A percentile compares a stretch with the other conserved stretches of the same genome.
These are phyloP conservation scores for Tachyglossus aculeatus DNA, from an alignment of 2,797 vertebrate species.

Conservation along the genomic window DNA sequence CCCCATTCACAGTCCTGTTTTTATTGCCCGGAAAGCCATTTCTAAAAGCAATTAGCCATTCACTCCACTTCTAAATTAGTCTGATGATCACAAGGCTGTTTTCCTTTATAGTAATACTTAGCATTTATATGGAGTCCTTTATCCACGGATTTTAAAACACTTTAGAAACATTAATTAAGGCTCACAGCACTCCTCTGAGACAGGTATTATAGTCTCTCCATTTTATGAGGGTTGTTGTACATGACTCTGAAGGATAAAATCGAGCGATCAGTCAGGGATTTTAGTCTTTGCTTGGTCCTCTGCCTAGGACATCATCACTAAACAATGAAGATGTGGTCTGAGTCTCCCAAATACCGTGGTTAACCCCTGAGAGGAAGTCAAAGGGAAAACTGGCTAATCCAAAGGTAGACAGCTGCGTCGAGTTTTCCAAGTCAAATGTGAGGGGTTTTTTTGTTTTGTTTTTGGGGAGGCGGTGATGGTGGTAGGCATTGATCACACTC, in stretches of 20 bases:
- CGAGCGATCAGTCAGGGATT: background rate
- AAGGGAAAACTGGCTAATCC: background rate
- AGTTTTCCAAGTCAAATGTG: background rate
- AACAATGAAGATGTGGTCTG: background rate
- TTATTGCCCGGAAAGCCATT: too few species aligned
- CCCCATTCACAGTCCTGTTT: too few species aligned
- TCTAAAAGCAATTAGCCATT: background rate
- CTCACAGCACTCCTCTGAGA: background rate
- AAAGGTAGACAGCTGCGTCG: background rate
- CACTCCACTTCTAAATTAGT: background rate
- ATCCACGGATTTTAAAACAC: background rate
- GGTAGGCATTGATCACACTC: too few species aligned
- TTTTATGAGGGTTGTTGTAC: background rate
- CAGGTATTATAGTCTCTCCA: background rate
- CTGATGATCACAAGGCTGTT: background rate
- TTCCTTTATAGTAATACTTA: background rate
- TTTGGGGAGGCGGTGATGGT: too few species aligned
- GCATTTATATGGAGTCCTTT: background rate
- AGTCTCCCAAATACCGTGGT: background rate
- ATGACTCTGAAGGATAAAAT: background rate
- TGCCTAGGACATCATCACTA: background rate
- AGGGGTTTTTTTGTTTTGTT: too few species aligned
- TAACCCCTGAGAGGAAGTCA: background rate
- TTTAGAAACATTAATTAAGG: background rate
- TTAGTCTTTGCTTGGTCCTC: background rate